These are phyloP conservation scores for Epiblema foenella DNA, from an alignment of 2,888 invertebrate genomes.

Conservation along the genomic window DNA sequence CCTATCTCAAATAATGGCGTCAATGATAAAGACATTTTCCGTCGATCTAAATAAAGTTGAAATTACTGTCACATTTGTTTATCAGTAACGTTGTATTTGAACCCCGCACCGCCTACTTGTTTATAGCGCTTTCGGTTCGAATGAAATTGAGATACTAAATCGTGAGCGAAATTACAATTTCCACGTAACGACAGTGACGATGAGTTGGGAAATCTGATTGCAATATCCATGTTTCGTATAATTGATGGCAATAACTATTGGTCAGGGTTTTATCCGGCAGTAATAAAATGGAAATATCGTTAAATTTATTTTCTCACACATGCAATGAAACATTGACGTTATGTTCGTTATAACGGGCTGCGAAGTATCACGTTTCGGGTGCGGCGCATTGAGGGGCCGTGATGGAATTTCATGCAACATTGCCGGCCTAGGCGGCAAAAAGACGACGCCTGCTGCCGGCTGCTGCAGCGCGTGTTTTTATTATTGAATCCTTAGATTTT, in stretches of 20 bases:
- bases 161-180: conserved; percentile 33
- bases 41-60: background rate
- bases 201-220: conserved; percentile 10
- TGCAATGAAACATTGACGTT: too few relatives aligned
- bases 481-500: too few relatives aligned
- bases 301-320: too few relatives aligned
- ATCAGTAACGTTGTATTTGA: background rate
- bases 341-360: too few relatives aligned
- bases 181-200: conserved; percentile 7
- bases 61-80: background rate
- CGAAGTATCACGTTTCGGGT: too few relatives aligned
- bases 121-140: conserved; percentile 26
- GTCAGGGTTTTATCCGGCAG: background rate
- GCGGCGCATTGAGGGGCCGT: too few relatives aligned
- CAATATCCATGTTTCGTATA: conserved; percentile 11
- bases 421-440: too few relatives aligned
- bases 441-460: too few relatives aligned
- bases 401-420: too few relatives aligned
- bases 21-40: background rate
- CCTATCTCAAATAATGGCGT: conserved; percentile 3
- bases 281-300: conserved; percentile 8
- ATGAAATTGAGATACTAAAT: conserved; percentile 34
- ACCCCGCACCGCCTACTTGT: conserved; percentile 6
- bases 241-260: conserved; percentile 9
- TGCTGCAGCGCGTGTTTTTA: too few relatives aligned